Base-by-base conservation (phyloP, 2,888 invertebrate species). In the Andrena haemorrhoa region DNA sequence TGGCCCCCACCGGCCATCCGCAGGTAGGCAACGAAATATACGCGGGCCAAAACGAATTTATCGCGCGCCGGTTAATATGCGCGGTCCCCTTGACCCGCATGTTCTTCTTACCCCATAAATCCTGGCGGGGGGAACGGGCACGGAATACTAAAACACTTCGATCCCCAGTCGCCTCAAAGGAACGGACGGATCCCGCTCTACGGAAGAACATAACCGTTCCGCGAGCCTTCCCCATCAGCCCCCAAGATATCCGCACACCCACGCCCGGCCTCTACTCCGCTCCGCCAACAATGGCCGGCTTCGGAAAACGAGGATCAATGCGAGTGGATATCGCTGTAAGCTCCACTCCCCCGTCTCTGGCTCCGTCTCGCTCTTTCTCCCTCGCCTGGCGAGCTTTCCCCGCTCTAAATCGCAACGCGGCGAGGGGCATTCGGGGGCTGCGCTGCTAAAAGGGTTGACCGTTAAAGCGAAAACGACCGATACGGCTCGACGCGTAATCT, bases 241-340 rank as follows among this genome's bases (percentile, higher is more conserved):
- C 56, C 26, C 51, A 74, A 80, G 70, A 74, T 77, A 82, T 74
- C 73, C 63, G 20, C 47, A 53, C 79, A 75, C 73, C 74, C 71
- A 82, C 83, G 71, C 83, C 61, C 70, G 31, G 8, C 49, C 66
- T 49, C 58, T 70, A 16, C 41, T 41, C 41, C 77, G 26, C 56
- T 56, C 74, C 56, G 66, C 74, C 79, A 88, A 88, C 88, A 88
- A 88, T 86, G 85, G 75, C 76, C 78, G 83, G 66, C 82, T 79
- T 71, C 66, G 72, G 82, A 77, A 84, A 79, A 65, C 77, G 82
- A 68, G 88, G 88, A 88, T 88, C 88, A 87, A 84, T 83, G 87
- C 82, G 82, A 88, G 88, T 88, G 88, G 87, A 88, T 87, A 87
- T 87, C 88, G 87, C 47, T 87, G 88, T 88, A 88, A 88, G 86